Evolutionary conservation across 2,888 invertebrate species (phyloP), one percentile per base, ranked within the genome.

Genomic region (Miltochrista miniata): DNA sequence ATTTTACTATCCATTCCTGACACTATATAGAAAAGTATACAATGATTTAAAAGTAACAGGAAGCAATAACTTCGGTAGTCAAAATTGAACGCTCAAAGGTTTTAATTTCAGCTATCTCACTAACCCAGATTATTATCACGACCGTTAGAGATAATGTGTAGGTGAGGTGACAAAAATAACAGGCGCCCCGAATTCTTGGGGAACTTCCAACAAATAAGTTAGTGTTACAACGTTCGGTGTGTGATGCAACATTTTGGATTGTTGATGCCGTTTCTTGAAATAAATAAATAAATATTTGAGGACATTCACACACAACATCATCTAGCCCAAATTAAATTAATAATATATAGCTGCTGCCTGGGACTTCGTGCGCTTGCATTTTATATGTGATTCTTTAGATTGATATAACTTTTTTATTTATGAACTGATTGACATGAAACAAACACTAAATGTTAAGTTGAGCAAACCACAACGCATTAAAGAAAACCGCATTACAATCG

Each of bases 61-160:
- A 46, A 52, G 34, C 34, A 48, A 51, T 39, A 9, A 29, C 45
- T 18, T 18, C 42, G 45, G 39, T 37, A 37, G n/a, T n/a, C n/a
- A 48, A 51, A 46, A 31, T 2, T 31, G 11, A 48, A 53, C 42
- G 24, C 35, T 38, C 13, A 37, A 52, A 50, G 12, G 15, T 42
- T 15, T 47, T 35, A 52, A 61, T 54, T 52, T 43, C n/a, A 42
- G 46, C 63, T 76, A 78, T 78, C 77, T 77, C 68, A 70, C 61
- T 70, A 64, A 75, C 70, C 52, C 74, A 71, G 40, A 50, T 56
- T 62, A 61, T 57, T 72, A 72, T 74, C 74, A 56, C 11, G 53
- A 54, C 48, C 54, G 50, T 61, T 55, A 61, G 63, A 51, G 51
- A 40, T 38, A 36, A 53, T 37, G 45, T 45, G 38, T n/a, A 35